Conservation (phyloP, 2,113 vertebrate species). For the Lanius collurio region DNA sequence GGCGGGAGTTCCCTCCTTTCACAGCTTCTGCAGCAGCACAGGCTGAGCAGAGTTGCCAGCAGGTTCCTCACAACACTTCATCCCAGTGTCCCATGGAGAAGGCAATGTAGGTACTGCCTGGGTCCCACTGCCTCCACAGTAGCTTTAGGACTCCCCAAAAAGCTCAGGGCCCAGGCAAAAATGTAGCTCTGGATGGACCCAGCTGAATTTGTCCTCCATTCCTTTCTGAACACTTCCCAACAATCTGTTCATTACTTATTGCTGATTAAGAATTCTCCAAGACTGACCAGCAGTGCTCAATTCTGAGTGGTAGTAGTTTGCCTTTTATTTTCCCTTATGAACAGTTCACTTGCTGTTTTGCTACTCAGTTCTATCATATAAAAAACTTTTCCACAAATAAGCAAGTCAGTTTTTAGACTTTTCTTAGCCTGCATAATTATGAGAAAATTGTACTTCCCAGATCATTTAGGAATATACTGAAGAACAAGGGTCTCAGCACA, state of each 20-base stretch:
- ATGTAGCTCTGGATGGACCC: background rate
- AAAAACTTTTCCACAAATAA: background rate
- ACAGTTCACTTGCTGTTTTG: background rate
- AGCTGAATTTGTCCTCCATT: background rate
- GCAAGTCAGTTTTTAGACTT: background rate
- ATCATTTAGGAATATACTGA: background rate
- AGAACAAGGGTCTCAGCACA: background rate
- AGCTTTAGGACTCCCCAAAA: background rate
- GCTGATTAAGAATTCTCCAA: background rate
- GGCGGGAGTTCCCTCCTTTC: background rate
- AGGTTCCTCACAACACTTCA: background rate
- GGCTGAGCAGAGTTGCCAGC: background rate
- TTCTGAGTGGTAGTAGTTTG: background rate
- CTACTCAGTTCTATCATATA: background rate
- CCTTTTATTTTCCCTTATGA: background rate
- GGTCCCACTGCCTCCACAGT: background rate
- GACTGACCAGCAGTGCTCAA: background rate
- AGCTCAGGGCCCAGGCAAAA: background rate
- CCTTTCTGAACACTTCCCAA: background rate
- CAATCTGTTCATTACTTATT: background rate
- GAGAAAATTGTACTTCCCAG: background rate
- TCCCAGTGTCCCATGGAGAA: background rate
- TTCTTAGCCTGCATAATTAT: background rate
- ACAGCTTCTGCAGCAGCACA: background rate
- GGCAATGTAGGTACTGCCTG: background rate